Evolutionary conservation across 2,113 vertebrate genomes (phyloP).

Genomic region (Plecturocebus donacophilus): DNA sequence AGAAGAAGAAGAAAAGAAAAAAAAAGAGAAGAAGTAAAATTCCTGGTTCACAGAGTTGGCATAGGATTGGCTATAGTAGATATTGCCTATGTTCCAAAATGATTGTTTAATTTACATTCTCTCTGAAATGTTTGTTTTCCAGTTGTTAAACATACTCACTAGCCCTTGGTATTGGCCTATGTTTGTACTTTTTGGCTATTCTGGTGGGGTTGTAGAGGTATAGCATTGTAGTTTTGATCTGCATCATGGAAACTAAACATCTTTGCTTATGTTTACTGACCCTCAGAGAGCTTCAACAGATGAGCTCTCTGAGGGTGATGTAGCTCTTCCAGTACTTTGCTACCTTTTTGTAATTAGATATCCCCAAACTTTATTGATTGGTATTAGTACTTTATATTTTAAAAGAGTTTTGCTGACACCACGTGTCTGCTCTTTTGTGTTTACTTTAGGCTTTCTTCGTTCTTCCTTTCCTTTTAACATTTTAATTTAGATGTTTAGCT

Average conservation of each 20-base stretch:
- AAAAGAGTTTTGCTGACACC: background rate
- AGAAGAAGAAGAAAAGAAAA: no score
- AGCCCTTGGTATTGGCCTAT: background rate
- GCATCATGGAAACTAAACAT: background rate
- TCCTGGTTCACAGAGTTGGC: background rate
- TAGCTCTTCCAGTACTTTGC: background rate
- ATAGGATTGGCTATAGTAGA: background rate
- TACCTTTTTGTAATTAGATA: background rate
- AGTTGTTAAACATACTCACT: background rate
- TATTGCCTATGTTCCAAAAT: background rate
- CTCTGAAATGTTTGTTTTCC: background rate
- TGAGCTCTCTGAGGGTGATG: background rate
- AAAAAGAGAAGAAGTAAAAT: background rate
- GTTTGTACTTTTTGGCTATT: background rate
- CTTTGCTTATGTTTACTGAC: background rate
- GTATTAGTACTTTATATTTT: background rate
- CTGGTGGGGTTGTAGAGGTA: background rate
- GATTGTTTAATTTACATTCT: background rate
- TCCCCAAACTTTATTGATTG: background rate
- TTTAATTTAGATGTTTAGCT: background rate
- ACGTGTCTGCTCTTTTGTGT: background rate
- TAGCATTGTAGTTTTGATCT: background rate
- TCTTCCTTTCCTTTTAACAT: background rate
- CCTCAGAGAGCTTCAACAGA: background rate
- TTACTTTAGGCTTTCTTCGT: background rate